Evolutionary conservation across 1,140 invertebrate genomes (phyloP).

Genomic region (Cecropterus lyciades): DNA sequence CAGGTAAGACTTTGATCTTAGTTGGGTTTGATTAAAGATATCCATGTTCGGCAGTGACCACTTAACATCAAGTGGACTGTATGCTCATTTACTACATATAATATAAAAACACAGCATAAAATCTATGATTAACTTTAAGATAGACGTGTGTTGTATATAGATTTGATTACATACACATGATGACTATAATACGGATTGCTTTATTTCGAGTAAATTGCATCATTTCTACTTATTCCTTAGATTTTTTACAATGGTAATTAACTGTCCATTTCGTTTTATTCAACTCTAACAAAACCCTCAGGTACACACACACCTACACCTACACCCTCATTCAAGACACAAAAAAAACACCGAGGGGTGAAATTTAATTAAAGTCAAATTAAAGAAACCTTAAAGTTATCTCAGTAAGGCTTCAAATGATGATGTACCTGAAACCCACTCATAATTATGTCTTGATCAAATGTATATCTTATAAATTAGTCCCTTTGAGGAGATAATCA

Average conservation of each 20-base stretch:
- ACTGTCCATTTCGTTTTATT: conserved; percentile 6
- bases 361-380: conserved; percentile 36
- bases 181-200: too few species aligned
- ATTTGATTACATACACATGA: too few species aligned
- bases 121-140: too few species aligned
- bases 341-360: conserved; percentile 25
- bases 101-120: too few species aligned
- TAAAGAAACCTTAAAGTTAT: conserved; percentile 36
- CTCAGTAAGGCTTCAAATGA: conserved; percentile 31
- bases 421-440: conserved; percentile 19
- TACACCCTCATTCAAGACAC: conserved; percentile 9
- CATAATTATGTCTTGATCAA: conserved; percentile 1
- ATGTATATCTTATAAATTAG: background rate
- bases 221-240: background rate
- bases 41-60: too few species aligned
- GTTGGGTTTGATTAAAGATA: too few species aligned
- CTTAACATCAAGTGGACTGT: too few species aligned
- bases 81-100: too few species aligned
- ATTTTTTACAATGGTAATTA: background rate
- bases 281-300: conserved; percentile 19
- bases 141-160: too few species aligned
- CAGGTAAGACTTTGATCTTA: too few species aligned
- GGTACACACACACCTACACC: too few species aligned
- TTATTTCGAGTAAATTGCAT: background rate
- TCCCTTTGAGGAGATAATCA: background rate